These are phyloP conservation scores for Lepus europaeus DNA, from an alignment of 2,113 vertebrate species.

Conservation along the genomic window DNA sequence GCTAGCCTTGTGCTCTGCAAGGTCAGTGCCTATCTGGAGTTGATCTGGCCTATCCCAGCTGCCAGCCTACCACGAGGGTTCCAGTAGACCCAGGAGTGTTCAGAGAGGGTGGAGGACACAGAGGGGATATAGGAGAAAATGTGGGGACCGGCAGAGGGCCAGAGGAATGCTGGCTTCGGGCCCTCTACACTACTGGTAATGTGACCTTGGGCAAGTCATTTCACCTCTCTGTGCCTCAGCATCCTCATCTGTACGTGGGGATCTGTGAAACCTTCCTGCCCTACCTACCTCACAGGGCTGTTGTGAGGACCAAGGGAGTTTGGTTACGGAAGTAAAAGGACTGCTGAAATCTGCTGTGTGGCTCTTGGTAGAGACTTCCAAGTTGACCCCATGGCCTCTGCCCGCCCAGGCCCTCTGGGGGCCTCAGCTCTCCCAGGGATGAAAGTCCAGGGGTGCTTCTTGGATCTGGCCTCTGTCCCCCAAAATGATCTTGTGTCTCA, in stretches of 20 bases:
- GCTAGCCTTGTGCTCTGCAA: conserved; percentile 19
- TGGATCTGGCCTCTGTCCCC: background rate
- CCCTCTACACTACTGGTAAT: conserved; percentile 33
- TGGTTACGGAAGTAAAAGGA: conserved; percentile 74
- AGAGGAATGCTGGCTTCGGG: background rate
- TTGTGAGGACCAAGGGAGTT: conserved; percentile 78
- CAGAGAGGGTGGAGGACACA: conserved; percentile 19
- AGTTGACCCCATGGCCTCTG: background rate
- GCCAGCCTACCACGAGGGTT: conserved; percentile 44
- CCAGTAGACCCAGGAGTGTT: conserved; percentile 22
- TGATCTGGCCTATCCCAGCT: conserved; percentile 69
- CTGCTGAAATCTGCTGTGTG: conserved; percentile 51
- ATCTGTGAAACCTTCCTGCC: conserved; percentile 74
- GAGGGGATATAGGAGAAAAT: background rate
- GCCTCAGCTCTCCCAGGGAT: background rate
- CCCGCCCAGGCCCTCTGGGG: background rate
- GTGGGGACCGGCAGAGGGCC: background rate
- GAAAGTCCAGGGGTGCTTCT: background rate
- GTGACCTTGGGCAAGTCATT: conserved; percentile 66
- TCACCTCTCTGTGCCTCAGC: conserved; percentile 82
- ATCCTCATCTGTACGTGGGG: conserved; percentile 77
- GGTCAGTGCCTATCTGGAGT: conserved; percentile 85
- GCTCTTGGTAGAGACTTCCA: background rate
- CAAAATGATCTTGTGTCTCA: background rate
- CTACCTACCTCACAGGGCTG: conserved; percentile 84